A percentile compares a stretch with the other conserved stretches of the same genome.
Conservation (phyloP, 2,113 vertebrate genomes). For the Pagrus major region DNA sequence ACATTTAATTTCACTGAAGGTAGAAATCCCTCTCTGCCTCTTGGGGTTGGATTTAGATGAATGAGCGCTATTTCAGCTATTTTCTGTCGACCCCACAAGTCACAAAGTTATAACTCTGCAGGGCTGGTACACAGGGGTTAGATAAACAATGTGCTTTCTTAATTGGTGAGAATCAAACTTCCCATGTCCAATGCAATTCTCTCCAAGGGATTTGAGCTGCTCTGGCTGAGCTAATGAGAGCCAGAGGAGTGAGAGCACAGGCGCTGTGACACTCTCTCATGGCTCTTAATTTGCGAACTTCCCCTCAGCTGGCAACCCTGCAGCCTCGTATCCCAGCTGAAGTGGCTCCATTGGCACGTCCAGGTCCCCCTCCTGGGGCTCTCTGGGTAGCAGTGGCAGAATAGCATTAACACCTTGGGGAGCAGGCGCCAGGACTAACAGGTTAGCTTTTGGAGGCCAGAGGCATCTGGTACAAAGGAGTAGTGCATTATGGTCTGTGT, state of each 20-base stretch:
- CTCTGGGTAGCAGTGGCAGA: slow-evolving; percentile 56
- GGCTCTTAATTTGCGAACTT: slow-evolving; percentile 75
- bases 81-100: slow-evolving; percentile 33
- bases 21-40: slow-evolving; percentile 43
- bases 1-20: slow-evolving; percentile 54
- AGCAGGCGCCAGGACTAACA: slow-evolving; percentile 57
- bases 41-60: slow-evolving; percentile 54
- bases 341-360: slow-evolving; percentile 53
- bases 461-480: slow-evolving; percentile 35
- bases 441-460: slow-evolving; percentile 60
- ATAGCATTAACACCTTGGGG: slow-evolving; percentile 70
- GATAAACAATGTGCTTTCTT: slow-evolving; percentile 70
- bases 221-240: slow-evolving; percentile 72
- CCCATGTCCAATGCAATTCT: slow-evolving; percentile 44
- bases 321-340: slow-evolving; percentile 41
- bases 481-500: slow-evolving; percentile 20
- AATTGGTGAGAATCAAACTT: slow-evolving; percentile 75
- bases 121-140: slow-evolving; percentile 24
- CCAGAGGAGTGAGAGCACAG: slow-evolving; percentile 63
- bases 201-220: slow-evolving; percentile 60
- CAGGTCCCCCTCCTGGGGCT: slow-evolving; percentile 31
- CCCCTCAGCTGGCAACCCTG: slow-evolving; percentile 48
- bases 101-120: slow-evolving; percentile 38
- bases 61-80: slow-evolving; percentile 29
- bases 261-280: slow-evolving; percentile 54